Evolutionary conservation across 2,797 vertebrate species (phyloP).

Genomic region (Tolypeutes matacus): DNA sequence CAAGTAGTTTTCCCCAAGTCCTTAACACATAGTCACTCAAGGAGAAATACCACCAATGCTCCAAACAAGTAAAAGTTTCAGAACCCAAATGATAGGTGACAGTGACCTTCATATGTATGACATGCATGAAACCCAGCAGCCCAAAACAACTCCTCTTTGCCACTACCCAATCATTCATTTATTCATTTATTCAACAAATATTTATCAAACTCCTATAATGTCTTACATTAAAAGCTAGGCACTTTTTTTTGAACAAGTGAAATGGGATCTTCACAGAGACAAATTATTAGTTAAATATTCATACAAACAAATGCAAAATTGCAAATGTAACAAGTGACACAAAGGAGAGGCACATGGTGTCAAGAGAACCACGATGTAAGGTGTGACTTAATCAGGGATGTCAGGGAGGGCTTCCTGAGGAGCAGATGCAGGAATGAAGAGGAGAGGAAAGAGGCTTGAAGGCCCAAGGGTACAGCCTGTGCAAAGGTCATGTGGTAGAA

Average conservation of each 20-base stretch:
- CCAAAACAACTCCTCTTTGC: neutral
- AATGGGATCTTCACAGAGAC: neutral
- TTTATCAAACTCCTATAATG: neutral
- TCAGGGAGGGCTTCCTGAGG: neutral
- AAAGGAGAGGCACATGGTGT: neutral
- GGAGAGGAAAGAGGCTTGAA: neutral
- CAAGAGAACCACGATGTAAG: neutral
- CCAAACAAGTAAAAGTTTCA: neutral
- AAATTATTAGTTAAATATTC: neutral
- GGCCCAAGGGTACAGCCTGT: neutral
- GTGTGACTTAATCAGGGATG: neutral
- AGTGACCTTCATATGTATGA: neutral
- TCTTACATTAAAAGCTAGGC: neutral
- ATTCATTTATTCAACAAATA: neutral
- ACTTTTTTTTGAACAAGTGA: neutral
- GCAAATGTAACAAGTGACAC: neutral
- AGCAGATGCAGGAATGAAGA: too few relatives aligned
- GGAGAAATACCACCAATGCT: neutral
- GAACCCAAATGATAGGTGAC: neutral
- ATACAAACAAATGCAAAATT: constrained; percentile 13
- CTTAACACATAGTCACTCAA: neutral
- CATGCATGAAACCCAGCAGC: neutral
- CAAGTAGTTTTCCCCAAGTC: neutral
- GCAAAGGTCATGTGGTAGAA: neutral
- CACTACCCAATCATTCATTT: neutral